Base-by-base conservation (phyloP, 2,888 invertebrate species). In the Hybos culiciformis region DNA sequence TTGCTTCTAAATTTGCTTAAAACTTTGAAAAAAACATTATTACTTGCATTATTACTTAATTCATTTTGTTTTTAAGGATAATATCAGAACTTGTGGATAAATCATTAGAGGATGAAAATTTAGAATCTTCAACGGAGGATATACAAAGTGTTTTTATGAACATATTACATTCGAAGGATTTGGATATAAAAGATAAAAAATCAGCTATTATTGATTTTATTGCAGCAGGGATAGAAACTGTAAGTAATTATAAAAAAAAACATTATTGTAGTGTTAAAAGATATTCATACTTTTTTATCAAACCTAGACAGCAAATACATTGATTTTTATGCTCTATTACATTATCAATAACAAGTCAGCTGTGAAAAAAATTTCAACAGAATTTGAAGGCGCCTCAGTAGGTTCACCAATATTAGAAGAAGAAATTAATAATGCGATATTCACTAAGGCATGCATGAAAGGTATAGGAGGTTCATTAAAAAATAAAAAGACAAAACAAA, bases 131-230 rank as follows among this genome's bases (percentile, higher is more conserved):
- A 2, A 66, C 69, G 9, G 72, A 74, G 49, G 78, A 77, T 46
- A 72, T 80, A 55, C 75, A 77, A 47, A 79, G 79, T 53, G 78
- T 88, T 39, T 84, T 87, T 57, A 71, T 80, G 44, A 80, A 79
- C 44, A 82, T 88, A 46, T 66, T 88, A 37, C 73, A 75, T 32
- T 78, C 83, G 37, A 75, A 77, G 21, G 74, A 74, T 46, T 67
- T 87, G 36, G 86, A 87, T 55, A 75, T 78, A 55, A 70, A 80
- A 39, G 88, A 90, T 57, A 86, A 87, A 63, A 84, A 83, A 56
- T 83, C 85, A 1, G 84, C 83, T 1, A 78, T 87, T 41, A 82
- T 88, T 36, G 88, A 90, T 65, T 86, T 88, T 55, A 80, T 88
- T 53, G 82, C 85, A 7, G 86, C 87, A 26, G 87, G 87, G 37